Percentiles rank a stretch among this genome's conserved stretches.
phyloP scores from a whole-genome alignment of 1,140 invertebrate genomes.

The Copidosoma floridanum region DNA sequence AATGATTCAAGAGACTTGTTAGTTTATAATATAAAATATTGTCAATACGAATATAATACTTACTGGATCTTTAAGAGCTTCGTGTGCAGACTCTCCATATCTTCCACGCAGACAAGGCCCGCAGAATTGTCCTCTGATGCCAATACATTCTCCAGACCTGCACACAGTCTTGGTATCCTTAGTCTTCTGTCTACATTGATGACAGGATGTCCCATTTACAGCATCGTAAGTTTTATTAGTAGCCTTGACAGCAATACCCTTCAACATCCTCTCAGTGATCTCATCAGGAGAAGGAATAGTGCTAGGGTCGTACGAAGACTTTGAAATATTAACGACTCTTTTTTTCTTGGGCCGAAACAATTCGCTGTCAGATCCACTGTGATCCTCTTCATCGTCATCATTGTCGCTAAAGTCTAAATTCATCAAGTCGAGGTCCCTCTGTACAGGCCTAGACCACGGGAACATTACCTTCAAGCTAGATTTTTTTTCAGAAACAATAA shows the following conservation, averaged over 20 bases:
- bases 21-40: neutral
- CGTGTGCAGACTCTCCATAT: slow-evolving; percentile 53
- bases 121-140: slow-evolving; percentile 56
- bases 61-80: slow-evolving; percentile 52
- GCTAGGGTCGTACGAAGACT: slow-evolving; percentile 28
- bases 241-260: slow-evolving; percentile 40
- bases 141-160: slow-evolving; percentile 48
- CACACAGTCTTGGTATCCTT: slow-evolving; percentile 56
- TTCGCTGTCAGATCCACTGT: slow-evolving; percentile 1
- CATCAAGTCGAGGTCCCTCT: slow-evolving; percentile 38
- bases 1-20: neutral
- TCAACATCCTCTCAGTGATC: slow-evolving; percentile 46
- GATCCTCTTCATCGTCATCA: slow-evolving; percentile 30
- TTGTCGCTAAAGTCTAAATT: slow-evolving; percentile 35
- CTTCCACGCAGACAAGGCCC: slow-evolving; percentile 53
- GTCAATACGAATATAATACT: slow-evolving; percentile 7
- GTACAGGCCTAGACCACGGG: slow-evolving; percentile 38
- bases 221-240: slow-evolving; percentile 42
- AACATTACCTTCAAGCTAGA: slow-evolving; percentile 36
- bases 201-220: slow-evolving; percentile 46
- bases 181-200: slow-evolving; percentile 57
- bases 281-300: slow-evolving; percentile 40
- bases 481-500: slow-evolving; percentile 19
- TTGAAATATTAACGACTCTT: slow-evolving; percentile 15
- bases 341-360: neutral